These are phyloP conservation scores for Dicentrarchus labrax DNA, from an alignment of 2,113 vertebrate species.

Conservation along the genomic window DNA sequence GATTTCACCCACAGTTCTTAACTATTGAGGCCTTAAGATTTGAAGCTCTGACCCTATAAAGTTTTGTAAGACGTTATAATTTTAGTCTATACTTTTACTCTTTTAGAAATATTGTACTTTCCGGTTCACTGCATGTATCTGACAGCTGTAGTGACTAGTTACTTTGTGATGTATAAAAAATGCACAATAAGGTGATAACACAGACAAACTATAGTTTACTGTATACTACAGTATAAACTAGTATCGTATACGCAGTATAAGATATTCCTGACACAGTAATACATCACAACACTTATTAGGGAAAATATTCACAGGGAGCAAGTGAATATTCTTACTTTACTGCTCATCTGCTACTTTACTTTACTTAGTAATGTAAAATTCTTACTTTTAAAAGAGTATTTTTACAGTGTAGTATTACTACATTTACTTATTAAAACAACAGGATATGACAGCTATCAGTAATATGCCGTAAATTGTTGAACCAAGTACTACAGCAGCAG, in stretches of 20 bases:
- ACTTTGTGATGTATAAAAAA: not conserved
- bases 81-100: not conserved
- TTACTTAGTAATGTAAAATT: too few species aligned
- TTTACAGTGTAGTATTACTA: too few species aligned
- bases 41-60: not conserved
- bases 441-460: too few species aligned
- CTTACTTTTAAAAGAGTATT: too few species aligned
- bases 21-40: not conserved
- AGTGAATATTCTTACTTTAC: not conserved
- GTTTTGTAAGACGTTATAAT: not conserved
- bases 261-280: too few species aligned
- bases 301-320: not conserved
- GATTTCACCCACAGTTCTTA: constrained; percentile 8
- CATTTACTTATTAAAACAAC: too few species aligned
- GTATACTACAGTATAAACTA: not conserved
- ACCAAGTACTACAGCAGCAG: too few species aligned
- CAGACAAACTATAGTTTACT: too few species aligned
- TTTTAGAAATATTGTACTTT: too few species aligned
- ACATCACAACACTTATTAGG: too few species aligned
- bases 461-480: too few species aligned
- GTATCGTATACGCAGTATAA: not conserved
- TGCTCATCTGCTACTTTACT: not conserved
- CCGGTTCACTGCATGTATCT: not conserved
- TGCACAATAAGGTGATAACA: not conserved
- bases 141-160: not conserved